A percentile compares a stretch with the other conserved stretches of the same genome.
Evolutionary conservation across 2,888 invertebrate genomes (phyloP).

Genomic region (Sisyra terminalis): DNA sequence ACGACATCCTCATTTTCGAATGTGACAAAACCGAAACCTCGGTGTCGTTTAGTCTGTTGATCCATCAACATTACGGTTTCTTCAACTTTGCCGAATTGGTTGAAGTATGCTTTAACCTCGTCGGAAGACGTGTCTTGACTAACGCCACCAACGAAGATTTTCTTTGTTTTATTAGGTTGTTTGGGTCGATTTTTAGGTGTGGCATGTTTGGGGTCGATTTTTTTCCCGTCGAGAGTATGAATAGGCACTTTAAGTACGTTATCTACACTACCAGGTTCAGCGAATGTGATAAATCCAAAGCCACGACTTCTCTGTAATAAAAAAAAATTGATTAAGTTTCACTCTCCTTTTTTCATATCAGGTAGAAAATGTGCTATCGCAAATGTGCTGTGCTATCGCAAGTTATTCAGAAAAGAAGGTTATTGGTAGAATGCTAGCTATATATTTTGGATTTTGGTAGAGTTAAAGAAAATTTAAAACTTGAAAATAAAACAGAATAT

Average conservation of each 20-base stretch:
- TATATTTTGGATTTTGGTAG: no score
- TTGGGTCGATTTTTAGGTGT: slow-evolving; percentile 81
- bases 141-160: slow-evolving; percentile 85
- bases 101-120: slow-evolving; percentile 80
- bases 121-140: slow-evolving; percentile 85
- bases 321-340: slow-evolving; percentile 6
- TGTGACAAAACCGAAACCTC: slow-evolving; percentile 83
- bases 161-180: slow-evolving; percentile 74
- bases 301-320: slow-evolving; percentile 76
- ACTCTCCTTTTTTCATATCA: background rate
- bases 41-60: slow-evolving; percentile 80
- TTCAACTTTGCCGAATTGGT: slow-evolving; percentile 78
- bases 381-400: no score
- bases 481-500: no score
- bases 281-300: slow-evolving; percentile 88
- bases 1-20: slow-evolving; percentile 85
- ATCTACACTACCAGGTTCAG: slow-evolving; percentile 78
- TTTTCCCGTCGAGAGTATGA: slow-evolving; percentile 82
- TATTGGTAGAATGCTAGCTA: no score
- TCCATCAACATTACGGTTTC: slow-evolving; percentile 91
- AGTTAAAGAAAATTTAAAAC: no score
- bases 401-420: no score
- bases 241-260: slow-evolving; percentile 81
- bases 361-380: no score
- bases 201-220: slow-evolving; percentile 88